Evolutionary conservation across 2,797 vertebrate genomes (phyloP), one percentile per base, ranked within the genome.

Genomic region (Lutjanus argentimaculatus): DNA sequence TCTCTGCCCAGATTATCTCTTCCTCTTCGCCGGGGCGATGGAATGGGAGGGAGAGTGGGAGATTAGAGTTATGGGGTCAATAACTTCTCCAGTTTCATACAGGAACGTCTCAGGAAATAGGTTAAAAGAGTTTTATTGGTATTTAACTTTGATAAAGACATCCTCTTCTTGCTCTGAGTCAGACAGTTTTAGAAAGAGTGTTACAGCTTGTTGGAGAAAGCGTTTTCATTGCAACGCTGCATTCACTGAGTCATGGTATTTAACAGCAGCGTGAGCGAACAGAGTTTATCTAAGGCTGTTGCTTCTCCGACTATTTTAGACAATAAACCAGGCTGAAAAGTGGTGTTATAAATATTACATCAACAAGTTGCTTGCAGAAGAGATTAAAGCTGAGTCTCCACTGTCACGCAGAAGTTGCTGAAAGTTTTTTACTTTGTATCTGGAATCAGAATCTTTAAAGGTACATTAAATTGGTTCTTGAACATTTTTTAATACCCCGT

Each of bases 1-100:
- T 93, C 91, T 91, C 85, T 49, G 8, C 58, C 62, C 83, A 84
- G 92, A 93, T 94, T 90, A 93, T 93, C 79, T 75, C 66, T 73
- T 84, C 65, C 81, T 58, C 63, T 88, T 87, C 76, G 71, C 72
- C 11, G 4, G 67, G 55, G 72, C 72, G 84, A 83, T 83, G 72
- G 69, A 72, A 75, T 66, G 36, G 59, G 79, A 72, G 16, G 43
- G n/a, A 59, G 48, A 69, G 75, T 67, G 65, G 72, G 71, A 78
- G 85, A 91, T 92, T 92, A 85, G 55, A 82, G 80, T 82, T 81
- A 80, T 30, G 64, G 46, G 86, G 77, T 89, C 85, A 88, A 53
- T 68, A 80, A 80, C 40, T 69, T 80, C 59, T 77, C 22, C 57
- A 48, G 46, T 77, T 79, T 79, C 53, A 69, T 64, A 21, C 49